Base-by-base conservation (phyloP, 2,797 vertebrate species). In the Acrocephalus scirpaceus region DNA sequence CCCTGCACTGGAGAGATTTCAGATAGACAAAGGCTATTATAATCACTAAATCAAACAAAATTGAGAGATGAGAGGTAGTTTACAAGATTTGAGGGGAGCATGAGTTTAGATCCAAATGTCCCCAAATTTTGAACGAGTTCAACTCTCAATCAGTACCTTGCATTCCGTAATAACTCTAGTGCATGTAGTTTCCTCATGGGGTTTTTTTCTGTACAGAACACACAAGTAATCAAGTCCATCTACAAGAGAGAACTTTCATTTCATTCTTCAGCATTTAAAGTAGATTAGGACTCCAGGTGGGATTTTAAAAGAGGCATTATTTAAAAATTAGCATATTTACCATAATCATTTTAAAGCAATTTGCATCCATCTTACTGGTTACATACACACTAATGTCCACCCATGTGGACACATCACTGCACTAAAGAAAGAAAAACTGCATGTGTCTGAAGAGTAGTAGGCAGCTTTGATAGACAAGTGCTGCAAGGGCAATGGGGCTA, bases 271-370 rank as follows among this genome's bases (percentile, higher is more conserved):
- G 61, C 48, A 38, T 75, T 95, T 93, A 61, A 82, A 97, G 88
- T 53, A 86, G 76, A 73, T 42, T 74, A 92, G 32, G 69, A 85
- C 92, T 92, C 81, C 86, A 58, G 77, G 82, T 74, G 85, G 82
- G 66, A 95, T 65, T 92, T 91, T 85, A 94, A 91, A 86, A 47
- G 75, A 90, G 65, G 86, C 42, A 30, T 27, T 83, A 95, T 79
- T 97, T 93, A 19, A 92, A 96, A 87, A 96, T 95, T 90, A 94
- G 88, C 86, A 58, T 90, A 89, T 94, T 91, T 86, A 84, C 78
- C 85, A n/a, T 45, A 57, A 96, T 53, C 27, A 83, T 88, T 95
- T 93, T 69, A 56, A 92, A 93, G 92, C 89, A 83, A 97, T 96
- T 97, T 93, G 21, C 57, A 78, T 97, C 90, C 42, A 91, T 94